Evolutionary conservation across 1,140 invertebrate genomes (phyloP).

Genomic region (Dendrolimus punctatus): DNA sequence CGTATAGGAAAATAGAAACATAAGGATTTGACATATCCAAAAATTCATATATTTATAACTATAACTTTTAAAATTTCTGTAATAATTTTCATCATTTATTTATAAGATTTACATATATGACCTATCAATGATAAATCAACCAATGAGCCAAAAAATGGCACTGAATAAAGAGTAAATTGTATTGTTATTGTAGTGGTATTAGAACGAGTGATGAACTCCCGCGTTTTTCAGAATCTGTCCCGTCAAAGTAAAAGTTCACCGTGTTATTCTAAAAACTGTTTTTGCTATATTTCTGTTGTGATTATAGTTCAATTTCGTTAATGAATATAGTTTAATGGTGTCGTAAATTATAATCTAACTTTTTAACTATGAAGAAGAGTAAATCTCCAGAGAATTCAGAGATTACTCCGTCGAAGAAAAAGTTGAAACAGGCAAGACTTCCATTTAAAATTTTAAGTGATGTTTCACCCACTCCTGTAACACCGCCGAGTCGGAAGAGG

Average conservation of each 20-base stretch:
- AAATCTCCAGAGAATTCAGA: constrained; percentile 46
- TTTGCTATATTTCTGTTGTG: constrained; percentile 16
- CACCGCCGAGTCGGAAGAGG: constrained; percentile 44
- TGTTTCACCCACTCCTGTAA: constrained; percentile 34
- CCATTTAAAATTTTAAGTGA: constrained; percentile 58
- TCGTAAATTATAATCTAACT: constrained; percentile 8
- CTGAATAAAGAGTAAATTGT: too few species aligned
- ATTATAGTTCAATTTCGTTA: not conserved
- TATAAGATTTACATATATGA: too few species aligned
- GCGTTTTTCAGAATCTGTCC: constrained; percentile 35
- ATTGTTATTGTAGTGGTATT: constrained; percentile 3
- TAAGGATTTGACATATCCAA: too few species aligned
- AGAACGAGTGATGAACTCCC: constrained; percentile 24
- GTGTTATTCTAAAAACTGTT: constrained; percentile 29
- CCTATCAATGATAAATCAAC: too few species aligned
- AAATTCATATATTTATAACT: too few species aligned
- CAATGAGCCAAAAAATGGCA: too few species aligned
- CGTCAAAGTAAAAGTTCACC: constrained; percentile 18
- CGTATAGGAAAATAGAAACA: too few species aligned
- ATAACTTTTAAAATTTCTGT: too few species aligned
- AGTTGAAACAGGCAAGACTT: constrained; percentile 59
- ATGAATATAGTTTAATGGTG: constrained; percentile 14
- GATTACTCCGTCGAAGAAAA: constrained; percentile 59
- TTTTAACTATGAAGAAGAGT: constrained; percentile 43
- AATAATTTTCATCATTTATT: too few species aligned